These are phyloP conservation scores for Delichon dasypus DNA, from an alignment of 2,797 vertebrate species.

Conservation along the genomic window DNA sequence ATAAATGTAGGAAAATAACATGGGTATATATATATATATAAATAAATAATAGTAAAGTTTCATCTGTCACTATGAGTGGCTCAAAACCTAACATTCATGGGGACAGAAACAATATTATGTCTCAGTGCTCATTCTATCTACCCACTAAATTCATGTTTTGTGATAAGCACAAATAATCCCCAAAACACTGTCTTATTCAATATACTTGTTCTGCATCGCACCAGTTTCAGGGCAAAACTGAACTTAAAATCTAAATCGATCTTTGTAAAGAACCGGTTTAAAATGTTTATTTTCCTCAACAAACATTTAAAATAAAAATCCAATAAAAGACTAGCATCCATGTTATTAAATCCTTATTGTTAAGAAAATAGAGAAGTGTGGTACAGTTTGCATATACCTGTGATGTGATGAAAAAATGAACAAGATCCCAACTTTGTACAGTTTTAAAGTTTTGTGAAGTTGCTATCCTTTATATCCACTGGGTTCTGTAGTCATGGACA, in stretches of 20 bases:
- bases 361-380: background rate
- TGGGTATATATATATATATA: background rate
- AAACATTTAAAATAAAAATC: background rate
- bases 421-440: background rate
- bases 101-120: fast-evolving
- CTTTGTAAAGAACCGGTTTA: background rate
- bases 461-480: background rate
- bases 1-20: background rate
- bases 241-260: background rate
- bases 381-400: background rate
- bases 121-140: background rate
- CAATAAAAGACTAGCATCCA: background rate
- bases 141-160: background rate
- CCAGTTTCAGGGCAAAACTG: background rate
- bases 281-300: background rate
- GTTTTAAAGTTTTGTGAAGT: background rate
- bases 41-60: background rate
- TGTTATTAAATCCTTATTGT: background rate
- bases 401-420: background rate
- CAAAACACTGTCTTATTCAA: background rate
- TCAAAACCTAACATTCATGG: background rate
- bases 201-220: background rate
- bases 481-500: background rate
- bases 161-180: background rate
- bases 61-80: background rate